Conservation (phyloP, 2,888 invertebrate species). For the Himalopsyche japonica region DNA sequence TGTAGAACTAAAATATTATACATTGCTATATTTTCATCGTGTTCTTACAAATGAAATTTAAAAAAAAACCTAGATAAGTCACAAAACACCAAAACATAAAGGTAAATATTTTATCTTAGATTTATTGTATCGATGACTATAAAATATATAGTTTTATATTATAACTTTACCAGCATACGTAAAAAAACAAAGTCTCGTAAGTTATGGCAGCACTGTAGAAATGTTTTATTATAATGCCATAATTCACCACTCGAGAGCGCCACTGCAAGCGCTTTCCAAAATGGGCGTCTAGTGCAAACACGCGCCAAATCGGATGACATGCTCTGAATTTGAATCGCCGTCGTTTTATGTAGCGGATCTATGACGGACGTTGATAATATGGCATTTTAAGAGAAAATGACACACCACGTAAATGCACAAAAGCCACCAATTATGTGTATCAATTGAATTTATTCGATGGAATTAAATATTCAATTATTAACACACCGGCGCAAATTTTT, state of each 20-base stretch:
- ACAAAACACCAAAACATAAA: no score
- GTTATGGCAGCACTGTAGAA: neutral
- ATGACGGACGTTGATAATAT: neutral
- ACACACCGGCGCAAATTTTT: neutral
- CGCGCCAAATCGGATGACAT: neutral
- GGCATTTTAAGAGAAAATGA: neutral
- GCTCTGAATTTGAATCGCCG: slow-evolving; percentile 21
- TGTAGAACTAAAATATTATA: no score
- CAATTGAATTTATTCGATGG: neutral
- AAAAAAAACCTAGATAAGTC: no score
- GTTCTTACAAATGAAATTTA: no score
- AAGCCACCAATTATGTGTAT: neutral
- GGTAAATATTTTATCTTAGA: no score
- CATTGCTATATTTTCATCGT: no score
- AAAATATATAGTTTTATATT: no score
- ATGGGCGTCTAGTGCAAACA: slow-evolving; percentile 14
- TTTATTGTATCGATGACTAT: no score
- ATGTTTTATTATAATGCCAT: neutral
- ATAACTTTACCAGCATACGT: no score
- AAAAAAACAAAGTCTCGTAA: neutral
- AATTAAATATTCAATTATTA: neutral
- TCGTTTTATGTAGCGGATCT: slow-evolving; percentile 12
- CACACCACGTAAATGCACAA: neutral
- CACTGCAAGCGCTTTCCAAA: slow-evolving; percentile 15
- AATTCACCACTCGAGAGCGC: neutral